Percentiles rank a stretch among this genome's conserved stretches.
phyloP scores from a whole-genome alignment of 2,797 vertebrate genomes.

The Anguilla pacifica region DNA sequence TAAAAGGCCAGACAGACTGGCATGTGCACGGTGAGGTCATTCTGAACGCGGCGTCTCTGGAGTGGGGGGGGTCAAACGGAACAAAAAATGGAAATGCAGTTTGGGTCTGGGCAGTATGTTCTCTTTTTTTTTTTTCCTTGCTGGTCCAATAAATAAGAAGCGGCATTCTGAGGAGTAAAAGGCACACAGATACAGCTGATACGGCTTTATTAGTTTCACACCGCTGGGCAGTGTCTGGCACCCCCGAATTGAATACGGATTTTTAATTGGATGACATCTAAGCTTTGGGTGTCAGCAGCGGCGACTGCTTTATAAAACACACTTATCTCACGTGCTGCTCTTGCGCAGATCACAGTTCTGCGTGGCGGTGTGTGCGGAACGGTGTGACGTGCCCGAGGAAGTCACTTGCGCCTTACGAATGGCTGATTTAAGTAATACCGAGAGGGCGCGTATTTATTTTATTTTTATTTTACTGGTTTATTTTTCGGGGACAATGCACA shows the following conservation, averaged over 20 bases:
- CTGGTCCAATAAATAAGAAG: neutral
- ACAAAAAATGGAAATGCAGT: slow-evolving; percentile 1
- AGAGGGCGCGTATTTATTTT: no score
- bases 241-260: neutral
- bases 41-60: slow-evolving; percentile 27
- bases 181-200: neutral
- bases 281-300: neutral
- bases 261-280: neutral
- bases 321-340: neutral
- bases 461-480: no score
- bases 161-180: neutral
- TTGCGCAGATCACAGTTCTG: neutral
- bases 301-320: neutral
- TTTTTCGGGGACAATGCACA: no score
- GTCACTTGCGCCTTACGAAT: neutral
- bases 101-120: neutral
- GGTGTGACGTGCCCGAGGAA: neutral
- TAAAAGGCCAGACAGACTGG: slow-evolving; percentile 33
- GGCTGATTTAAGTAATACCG: no score
- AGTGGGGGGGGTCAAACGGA: neutral
- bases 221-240: neutral
- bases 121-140: neutral
- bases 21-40: slow-evolving; percentile 40
- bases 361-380: neutral
- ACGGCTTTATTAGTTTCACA: neutral